These are phyloP conservation scores for Oligia latruncula DNA, from an alignment of 2,888 invertebrate species.

Conservation along the genomic window DNA sequence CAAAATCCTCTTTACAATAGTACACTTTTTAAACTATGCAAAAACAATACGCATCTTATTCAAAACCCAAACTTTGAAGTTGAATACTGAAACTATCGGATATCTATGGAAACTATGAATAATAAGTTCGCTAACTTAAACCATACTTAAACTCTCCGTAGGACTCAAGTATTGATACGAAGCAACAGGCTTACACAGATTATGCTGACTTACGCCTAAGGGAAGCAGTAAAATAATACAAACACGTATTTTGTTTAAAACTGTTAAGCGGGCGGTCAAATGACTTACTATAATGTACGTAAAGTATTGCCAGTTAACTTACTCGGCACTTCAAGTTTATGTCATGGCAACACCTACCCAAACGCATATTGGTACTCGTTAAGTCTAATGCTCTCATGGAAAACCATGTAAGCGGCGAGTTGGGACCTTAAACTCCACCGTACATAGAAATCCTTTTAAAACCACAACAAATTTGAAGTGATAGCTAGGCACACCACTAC, in stretches of 20 bases:
- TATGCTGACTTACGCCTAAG: background rate
- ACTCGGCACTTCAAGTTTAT: constrained; percentile 20
- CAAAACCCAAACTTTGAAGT: background rate
- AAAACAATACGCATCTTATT: background rate
- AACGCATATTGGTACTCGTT: constrained; percentile 13
- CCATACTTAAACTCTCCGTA: background rate
- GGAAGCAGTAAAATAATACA: constrained; percentile 3
- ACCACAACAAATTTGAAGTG: constrained; percentile 17
- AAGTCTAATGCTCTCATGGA: constrained; percentile 6
- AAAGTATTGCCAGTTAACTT: constrained; percentile 27
- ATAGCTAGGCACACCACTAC: constrained; percentile 15
- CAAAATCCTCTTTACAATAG: no score
- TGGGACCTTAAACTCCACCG: background rate
- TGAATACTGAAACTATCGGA: background rate
- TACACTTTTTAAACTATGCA: background rate
- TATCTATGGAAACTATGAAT: no score
- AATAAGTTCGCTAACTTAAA: no score
- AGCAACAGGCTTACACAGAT: background rate
- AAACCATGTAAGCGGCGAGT: constrained; percentile 10
- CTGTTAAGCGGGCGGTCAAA: constrained; percentile 8
- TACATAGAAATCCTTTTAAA: constrained; percentile 41
- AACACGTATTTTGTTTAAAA: constrained; percentile 29
- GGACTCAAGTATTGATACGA: background rate
- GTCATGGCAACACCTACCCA: constrained; percentile 25
- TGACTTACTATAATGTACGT: constrained; percentile 11